phyloP scores from a whole-genome alignment of 2,113 vertebrate genomes.

The Notechis scutatus region DNA sequence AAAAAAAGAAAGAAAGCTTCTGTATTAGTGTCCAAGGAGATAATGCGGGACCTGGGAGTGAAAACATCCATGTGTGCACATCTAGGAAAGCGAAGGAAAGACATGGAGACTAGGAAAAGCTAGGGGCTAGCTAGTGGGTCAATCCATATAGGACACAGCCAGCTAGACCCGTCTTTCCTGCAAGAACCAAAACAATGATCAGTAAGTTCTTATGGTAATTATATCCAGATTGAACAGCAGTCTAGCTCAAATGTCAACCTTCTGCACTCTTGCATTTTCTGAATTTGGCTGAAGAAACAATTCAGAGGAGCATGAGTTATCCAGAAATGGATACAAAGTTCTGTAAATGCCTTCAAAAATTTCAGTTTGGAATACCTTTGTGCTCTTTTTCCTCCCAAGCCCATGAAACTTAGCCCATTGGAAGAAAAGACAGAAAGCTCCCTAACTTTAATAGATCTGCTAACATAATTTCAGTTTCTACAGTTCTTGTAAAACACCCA shows the following conservation, averaged over 20 bases:
- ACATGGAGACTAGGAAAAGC: neutral
- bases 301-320: neutral
- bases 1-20: neutral
- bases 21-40: neutral
- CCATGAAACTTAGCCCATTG: conserved; percentile 7
- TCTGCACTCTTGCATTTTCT: neutral
- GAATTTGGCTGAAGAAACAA: neutral
- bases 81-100: neutral
- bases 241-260: neutral
- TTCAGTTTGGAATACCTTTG: conserved; percentile 8
- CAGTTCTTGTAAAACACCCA: conserved; percentile 42
- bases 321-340: neutral
- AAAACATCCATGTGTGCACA: neutral
- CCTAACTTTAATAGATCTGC: conserved; percentile 38
- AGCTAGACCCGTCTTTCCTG: neutral
- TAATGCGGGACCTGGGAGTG: neutral
- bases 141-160: neutral
- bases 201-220: neutral
- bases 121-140: neutral
- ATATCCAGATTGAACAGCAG: neutral
- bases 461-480: conserved; percentile 43
- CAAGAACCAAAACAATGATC: neutral
- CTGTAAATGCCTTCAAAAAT: neutral
- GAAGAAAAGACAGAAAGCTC: conserved; percentile 39
- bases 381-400: neutral